Conservation (phyloP, 2,888 invertebrate genomes). For the Villa cingulata region DNA sequence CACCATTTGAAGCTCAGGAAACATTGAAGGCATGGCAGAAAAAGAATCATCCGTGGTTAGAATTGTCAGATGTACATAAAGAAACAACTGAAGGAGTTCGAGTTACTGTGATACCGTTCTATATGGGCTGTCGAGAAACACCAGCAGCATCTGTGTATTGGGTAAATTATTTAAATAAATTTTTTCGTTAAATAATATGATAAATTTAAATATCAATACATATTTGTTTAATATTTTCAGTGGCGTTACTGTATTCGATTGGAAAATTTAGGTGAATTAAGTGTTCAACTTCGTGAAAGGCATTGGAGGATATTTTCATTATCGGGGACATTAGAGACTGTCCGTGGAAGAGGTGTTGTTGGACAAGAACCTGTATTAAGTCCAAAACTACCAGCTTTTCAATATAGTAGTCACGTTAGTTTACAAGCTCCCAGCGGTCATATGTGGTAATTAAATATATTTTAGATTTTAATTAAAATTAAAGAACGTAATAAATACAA, state of each 20-base stretch:
- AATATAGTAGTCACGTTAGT: slow-evolving; percentile 95
- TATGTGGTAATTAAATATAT: slow-evolving; percentile 26
- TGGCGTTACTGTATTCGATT: slow-evolving; percentile 97
- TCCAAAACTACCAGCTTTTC: slow-evolving; percentile 80
- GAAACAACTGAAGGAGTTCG: slow-evolving; percentile 93
- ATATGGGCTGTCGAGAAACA: slow-evolving; percentile 88
- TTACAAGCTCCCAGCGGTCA: slow-evolving; percentile 95
- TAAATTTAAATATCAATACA: too few species aligned
- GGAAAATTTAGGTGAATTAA: slow-evolving; percentile 80
- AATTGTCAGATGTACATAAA: slow-evolving; percentile 90
- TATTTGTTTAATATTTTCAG: slow-evolving; percentile 34
- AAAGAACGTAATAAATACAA: neutral
- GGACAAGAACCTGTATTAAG: slow-evolving; percentile 93
- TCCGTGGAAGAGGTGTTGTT: slow-evolving; percentile 86
- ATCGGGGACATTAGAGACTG: slow-evolving; percentile 85
- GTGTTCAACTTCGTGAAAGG: slow-evolving; percentile 88
- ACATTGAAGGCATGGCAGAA: slow-evolving; percentile 92
- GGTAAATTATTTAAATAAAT: slow-evolving; percentile 23
- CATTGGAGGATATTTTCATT: slow-evolving; percentile 97
- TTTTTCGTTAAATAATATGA: too few species aligned
- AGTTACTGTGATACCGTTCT: slow-evolving; percentile 97
- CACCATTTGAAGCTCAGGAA: slow-evolving; percentile 77
- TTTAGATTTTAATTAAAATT: neutral
- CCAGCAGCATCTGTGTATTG: slow-evolving; percentile 87
- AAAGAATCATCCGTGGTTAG: slow-evolving; percentile 94